Percentiles rank a stretch among this genome's conserved stretches.
Conservation (phyloP, 2,113 vertebrate genomes). For the Callipepla californica region DNA sequence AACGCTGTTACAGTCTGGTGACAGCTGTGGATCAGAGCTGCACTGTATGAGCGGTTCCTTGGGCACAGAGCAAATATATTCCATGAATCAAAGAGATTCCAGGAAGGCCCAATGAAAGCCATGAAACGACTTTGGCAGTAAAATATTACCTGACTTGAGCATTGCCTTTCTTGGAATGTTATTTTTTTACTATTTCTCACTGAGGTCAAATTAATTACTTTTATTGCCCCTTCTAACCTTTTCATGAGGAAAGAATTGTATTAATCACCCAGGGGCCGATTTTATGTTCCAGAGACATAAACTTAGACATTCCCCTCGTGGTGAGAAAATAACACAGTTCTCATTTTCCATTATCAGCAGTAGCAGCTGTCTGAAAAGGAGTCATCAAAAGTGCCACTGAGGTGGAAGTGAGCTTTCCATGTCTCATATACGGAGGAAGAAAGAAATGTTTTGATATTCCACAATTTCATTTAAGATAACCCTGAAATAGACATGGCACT, state of each 20-base stretch:
- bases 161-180: not conserved
- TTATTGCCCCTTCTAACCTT: not conserved
- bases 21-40: not conserved
- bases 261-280: not conserved
- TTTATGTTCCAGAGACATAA: not conserved
- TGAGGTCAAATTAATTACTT: not conserved
- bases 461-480: not conserved
- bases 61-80: not conserved
- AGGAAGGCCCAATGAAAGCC: not conserved
- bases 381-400: not conserved
- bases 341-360: not conserved
- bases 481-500: not conserved
- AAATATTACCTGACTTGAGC: not conserved
- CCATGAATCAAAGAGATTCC: not conserved
- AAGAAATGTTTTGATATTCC: not conserved
- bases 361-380: not conserved
- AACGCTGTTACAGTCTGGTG: not conserved
- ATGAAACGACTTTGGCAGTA: not conserved
- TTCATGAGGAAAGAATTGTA: not conserved
- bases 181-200: conserved; percentile 11
- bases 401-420: not conserved
- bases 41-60: not conserved
- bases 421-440: not conserved
- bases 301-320: not conserved
- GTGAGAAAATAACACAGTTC: not conserved